These are phyloP conservation scores for Andrena flavipes DNA, from an alignment of 2,888 invertebrate genomes.

Conservation along the genomic window DNA sequence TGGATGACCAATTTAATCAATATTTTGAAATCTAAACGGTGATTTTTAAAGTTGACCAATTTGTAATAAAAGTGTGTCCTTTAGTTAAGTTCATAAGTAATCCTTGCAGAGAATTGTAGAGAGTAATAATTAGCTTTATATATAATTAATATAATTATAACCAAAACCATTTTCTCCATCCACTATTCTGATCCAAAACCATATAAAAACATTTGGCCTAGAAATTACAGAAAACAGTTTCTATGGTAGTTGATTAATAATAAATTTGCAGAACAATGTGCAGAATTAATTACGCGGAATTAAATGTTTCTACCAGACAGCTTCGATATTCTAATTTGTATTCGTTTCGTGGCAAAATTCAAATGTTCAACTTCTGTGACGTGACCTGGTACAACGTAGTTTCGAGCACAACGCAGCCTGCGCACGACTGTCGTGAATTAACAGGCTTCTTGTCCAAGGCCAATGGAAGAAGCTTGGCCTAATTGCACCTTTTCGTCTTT, in stretches of 20 bases:
- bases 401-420: conserved; percentile 1
- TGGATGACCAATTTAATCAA: no score
- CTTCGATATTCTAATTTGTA: not conserved
- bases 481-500: conserved; percentile 48
- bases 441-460: conserved; percentile 51
- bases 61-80: no score
- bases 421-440: conserved; percentile 34
- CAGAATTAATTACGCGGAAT: not conserved
- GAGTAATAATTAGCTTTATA: no score
- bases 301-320: no score
- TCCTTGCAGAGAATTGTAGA: no score
- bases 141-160: not conserved
- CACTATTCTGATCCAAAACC: not conserved
- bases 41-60: no score
- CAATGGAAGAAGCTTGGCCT: conserved; percentile 50
- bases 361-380: conserved; percentile 15
- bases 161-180: not conserved
- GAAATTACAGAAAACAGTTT: not conserved
- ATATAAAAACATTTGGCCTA: not conserved
- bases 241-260: not conserved
- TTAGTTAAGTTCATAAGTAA: no score
- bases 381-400: conserved; percentile 12
- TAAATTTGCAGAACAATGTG: not conserved
- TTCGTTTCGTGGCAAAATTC: not conserved
- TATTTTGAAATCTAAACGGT: no score